Evolutionary conservation across 2,797 vertebrate genomes (phyloP), one percentile per base, ranked within the genome.

Genomic region (Bovichtus diacanthus): DNA sequence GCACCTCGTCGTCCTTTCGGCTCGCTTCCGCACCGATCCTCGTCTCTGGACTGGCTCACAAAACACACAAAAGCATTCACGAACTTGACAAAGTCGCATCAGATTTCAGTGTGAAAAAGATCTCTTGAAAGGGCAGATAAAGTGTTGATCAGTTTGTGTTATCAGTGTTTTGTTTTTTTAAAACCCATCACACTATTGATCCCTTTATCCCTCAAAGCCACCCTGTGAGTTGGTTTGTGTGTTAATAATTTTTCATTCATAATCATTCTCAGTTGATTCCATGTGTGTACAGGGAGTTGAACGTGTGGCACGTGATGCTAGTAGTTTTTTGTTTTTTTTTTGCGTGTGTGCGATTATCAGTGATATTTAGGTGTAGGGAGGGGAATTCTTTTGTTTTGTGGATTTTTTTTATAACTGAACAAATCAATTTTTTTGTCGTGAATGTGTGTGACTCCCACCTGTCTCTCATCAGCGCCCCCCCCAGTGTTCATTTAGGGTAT

Each of bases 101-200:
- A 21, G 61, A 61, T 51, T 41, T 83, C 19, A 67, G 70, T 76
- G 71, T 74, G 82, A 47, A 56, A 29, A 41, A 19, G 64, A 59
- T 72, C 73, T 77, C 13, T 16, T 9, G 49, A 61, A 64, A 59
- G 71, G 58, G 84, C 63, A 44, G 81, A 70, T 21, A 23, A 31
- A 51, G 84, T 76, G 85, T 67, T 27, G 60, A 72, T 76, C 60
- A 58, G 51, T 70, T 71, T 80, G 65, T 71, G 46, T 70, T 75
- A 31, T 68, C 55, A n/a, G 13, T 73, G 34, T 65, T 71, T 54
- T 5, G n/a, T 44, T 71, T 60, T 50, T 64, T 53, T 58, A 12
- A 54, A 74, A 78, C 21, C 71, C 63, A 51, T 82, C 79, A 95
- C 97, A 96, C 97, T 97, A 96, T 97, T 95, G 96, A 96, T 64